These are phyloP conservation scores for Goniozus legneri DNA, from an alignment of 1,140 invertebrate species.

Conservation along the genomic window DNA sequence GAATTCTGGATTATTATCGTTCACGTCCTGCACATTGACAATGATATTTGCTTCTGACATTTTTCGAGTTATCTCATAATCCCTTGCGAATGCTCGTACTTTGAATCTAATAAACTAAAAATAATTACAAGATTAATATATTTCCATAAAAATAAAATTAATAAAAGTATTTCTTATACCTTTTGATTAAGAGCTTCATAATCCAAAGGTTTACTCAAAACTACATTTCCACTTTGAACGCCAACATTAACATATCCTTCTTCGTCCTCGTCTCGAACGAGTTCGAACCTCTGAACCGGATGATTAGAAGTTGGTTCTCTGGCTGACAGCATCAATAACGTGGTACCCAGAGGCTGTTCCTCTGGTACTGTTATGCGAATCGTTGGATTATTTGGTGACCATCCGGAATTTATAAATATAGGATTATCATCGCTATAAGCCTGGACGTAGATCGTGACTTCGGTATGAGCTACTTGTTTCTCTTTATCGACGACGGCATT, in stretches of 20 bases:
- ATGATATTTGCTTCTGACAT: conserved; percentile 67
- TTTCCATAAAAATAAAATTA: not conserved
- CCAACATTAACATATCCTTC: conserved; percentile 59
- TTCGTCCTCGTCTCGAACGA: conserved; percentile 46
- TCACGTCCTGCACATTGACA: conserved; percentile 70
- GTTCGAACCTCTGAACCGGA: conserved; percentile 61
- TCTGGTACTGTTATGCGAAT: conserved; percentile 70
- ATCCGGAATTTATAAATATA: conserved; percentile 68
- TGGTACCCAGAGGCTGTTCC: conserved; percentile 75
- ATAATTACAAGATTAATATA: conserved; percentile 13
- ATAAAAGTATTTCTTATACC: conserved; percentile 35
- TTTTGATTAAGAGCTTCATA: conserved; percentile 68
- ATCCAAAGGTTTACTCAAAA: conserved; percentile 69
- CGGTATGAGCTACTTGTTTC: conserved; percentile 63
- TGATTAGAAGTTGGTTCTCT: conserved; percentile 69
- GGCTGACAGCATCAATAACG: conserved; percentile 68
- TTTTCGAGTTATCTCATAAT: conserved; percentile 62
- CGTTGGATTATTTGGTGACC: conserved; percentile 64
- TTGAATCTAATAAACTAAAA: conserved; percentile 62
- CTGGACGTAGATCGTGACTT: conserved; percentile 77
- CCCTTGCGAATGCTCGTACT: conserved; percentile 68
- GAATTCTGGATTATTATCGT: conserved; percentile 77
- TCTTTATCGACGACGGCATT: conserved; percentile 68
- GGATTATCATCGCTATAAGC: conserved; percentile 77
- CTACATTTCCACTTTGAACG: conserved; percentile 66